Evolutionary conservation across 2,113 vertebrate species (phyloP).

Genomic region (Peucedramus taeniatus): DNA sequence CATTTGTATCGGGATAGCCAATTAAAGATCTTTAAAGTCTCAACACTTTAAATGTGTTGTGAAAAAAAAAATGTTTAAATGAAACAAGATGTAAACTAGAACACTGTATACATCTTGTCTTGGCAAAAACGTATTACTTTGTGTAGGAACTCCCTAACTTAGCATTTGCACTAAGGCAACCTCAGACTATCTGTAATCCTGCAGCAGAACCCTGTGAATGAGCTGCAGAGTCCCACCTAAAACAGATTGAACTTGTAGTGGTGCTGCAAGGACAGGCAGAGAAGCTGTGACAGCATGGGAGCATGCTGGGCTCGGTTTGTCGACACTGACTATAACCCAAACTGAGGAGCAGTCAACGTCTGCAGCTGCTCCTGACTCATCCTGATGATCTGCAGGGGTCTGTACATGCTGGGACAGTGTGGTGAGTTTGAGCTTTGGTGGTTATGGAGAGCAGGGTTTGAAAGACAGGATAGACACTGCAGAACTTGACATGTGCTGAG

Average conservation of each 20-base stretch:
- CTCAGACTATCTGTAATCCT: background rate
- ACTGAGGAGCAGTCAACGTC: background rate
- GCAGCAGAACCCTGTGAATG: background rate
- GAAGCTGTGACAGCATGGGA: background rate
- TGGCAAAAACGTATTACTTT: background rate
- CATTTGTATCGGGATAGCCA: no score
- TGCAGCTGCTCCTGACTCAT: background rate
- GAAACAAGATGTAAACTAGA: background rate
- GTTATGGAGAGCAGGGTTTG: background rate
- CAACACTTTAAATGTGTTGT: background rate
- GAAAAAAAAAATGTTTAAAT: no score
- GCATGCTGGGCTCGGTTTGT: accelerated
- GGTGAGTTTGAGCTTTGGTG: accelerated
- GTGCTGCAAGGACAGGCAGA: background rate
- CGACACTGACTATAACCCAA: background rate
- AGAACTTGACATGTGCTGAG: background rate
- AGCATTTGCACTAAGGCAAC: background rate
- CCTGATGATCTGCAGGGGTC: background rate
- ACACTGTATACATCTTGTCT: background rate
- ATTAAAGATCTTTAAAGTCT: no score
- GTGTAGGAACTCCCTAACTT: background rate
- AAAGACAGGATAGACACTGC: background rate
- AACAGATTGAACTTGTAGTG: background rate
- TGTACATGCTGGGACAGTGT: accelerated
- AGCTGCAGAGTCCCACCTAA: background rate